Evolutionary conservation across 2,888 invertebrate species (phyloP).

Genomic region (Pinctada fucata): DNA sequence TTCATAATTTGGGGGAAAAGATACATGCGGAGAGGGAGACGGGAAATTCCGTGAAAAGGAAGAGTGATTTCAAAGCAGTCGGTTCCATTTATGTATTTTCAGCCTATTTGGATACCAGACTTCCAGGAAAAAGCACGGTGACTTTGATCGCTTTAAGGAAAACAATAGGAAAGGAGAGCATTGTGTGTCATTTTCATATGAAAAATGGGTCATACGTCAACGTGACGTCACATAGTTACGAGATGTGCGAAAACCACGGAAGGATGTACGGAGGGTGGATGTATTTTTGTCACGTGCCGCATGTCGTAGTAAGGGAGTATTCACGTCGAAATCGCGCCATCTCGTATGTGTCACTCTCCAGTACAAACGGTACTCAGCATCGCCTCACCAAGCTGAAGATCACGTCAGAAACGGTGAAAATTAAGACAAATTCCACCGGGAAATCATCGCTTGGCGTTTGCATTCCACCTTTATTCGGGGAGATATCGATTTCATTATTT

Average conservation of each 20-base stretch:
- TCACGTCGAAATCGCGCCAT: not conserved
- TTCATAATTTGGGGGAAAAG: conserved; percentile 1
- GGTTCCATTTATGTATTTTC: conserved; percentile 61
- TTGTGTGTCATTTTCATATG: conserved; percentile 55
- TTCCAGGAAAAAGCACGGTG: conserved; percentile 37
- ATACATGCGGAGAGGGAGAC: not conserved
- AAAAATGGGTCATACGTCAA: conserved; percentile 37
- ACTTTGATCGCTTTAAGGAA: conserved; percentile 57
- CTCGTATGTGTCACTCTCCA: conserved; percentile 12
- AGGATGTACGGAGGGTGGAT: conserved; percentile 73
- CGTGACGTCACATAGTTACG: conserved; percentile 55
- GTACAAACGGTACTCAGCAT: not conserved
- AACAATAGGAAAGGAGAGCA: conserved; percentile 41
- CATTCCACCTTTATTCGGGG: conserved; percentile 73
- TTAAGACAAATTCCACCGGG: not conserved
- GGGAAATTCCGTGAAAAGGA: not conserved
- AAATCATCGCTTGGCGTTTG: conserved; percentile 63
- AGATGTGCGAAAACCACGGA: conserved; percentile 76
- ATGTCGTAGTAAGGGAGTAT: conserved; percentile 25
- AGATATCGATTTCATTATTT: conserved; percentile 63
- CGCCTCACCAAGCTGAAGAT: conserved; percentile 23
- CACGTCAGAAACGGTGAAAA: conserved; percentile 5
- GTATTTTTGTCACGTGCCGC: conserved; percentile 67
- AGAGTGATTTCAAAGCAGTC: conserved; percentile 37
- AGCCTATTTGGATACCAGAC: conserved; percentile 62